phyloP scores from a whole-genome alignment of 2,797 vertebrate genomes.

The Hozukius guyotensis region DNA sequence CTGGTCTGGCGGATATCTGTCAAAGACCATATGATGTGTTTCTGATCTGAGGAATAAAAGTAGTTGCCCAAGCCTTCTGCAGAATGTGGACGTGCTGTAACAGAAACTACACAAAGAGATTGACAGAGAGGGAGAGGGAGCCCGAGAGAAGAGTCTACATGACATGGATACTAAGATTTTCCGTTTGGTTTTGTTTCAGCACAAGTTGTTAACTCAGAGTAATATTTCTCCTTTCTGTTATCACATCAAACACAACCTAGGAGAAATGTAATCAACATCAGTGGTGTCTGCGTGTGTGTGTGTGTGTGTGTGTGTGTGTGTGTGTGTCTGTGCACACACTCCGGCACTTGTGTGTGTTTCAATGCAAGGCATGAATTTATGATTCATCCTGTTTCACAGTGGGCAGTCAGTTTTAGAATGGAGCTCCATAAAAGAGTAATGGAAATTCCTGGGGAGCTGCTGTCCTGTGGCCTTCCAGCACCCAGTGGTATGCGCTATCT shows the following conservation, averaged over 20 bases:
- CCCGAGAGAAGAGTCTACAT: conserved; percentile 33
- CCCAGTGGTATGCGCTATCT: conserved; percentile 56
- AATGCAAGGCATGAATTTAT: conserved; percentile 51
- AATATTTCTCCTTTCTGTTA: conserved; percentile 17
- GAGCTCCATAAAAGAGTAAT: conserved; percentile 65
- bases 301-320: not conserved
- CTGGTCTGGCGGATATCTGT: conserved; percentile 55
- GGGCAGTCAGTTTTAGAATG: conserved; percentile 56
- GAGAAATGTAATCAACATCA: conserved; percentile 39
- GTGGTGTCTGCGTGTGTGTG: not conserved
- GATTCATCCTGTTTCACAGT: conserved; percentile 69
- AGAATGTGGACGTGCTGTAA: conserved; percentile 52
- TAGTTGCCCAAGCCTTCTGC: conserved; percentile 24
- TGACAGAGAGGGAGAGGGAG: conserved; percentile 36
- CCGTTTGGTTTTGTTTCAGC: conserved; percentile 15
- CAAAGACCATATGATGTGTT: conserved; percentile 55
- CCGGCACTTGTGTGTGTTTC: conserved; percentile 32
- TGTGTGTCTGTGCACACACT: not conserved
- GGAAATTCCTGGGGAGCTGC: conserved; percentile 63
- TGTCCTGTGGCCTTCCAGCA: conserved; percentile 64
- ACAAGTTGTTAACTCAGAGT: conserved; percentile 36
- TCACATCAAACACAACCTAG: conserved; percentile 26
- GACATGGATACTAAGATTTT: conserved; percentile 50
- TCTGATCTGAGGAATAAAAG: conserved; percentile 67
- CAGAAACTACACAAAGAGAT: conserved; percentile 45